phyloP scores from a whole-genome alignment of 2,113 vertebrate genomes.

The Australoheros scitulus region DNA sequence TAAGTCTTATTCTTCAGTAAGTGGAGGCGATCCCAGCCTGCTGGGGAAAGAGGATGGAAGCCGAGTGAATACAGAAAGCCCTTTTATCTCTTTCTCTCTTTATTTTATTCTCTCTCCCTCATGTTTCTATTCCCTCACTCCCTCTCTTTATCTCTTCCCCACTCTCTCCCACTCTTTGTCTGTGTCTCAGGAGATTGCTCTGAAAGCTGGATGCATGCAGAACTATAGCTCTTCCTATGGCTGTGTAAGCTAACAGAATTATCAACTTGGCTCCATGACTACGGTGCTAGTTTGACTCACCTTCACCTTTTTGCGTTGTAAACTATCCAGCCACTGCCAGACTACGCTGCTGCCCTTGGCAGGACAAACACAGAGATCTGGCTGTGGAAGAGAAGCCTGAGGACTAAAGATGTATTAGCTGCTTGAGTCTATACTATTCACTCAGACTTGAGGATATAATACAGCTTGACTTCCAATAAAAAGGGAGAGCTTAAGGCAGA shows the following conservation, averaged over 20 bases:
- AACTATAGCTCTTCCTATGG: conserved; percentile 25
- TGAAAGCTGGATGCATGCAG: conserved; percentile 42
- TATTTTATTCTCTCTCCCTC: conserved; percentile 54
- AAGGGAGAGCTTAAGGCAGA: conserved; percentile 9
- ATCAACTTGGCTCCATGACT: conserved; percentile 49
- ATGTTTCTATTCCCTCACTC: conserved; percentile 52
- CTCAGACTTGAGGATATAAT: conserved; percentile 26
- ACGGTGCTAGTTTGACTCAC: conserved; percentile 40
- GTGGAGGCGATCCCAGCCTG: conserved; percentile 54
- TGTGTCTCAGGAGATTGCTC: conserved; percentile 48
- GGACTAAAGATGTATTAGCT: conserved; percentile 45
- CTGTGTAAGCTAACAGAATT: conserved; percentile 59
- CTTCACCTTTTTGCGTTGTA: conserved; percentile 29
- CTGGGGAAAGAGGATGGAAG: conserved; percentile 48
- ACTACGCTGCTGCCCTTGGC: conserved; percentile 11
- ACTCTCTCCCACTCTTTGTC: conserved; percentile 24
- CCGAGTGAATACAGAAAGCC: conserved; percentile 61
- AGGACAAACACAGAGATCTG: conserved; percentile 27
- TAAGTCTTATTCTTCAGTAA: conserved; percentile 64
- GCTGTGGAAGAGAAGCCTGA: conserved; percentile 13
- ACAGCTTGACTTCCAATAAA: conserved; percentile 14
- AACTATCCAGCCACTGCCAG: conserved; percentile 9
- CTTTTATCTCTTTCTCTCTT: conserved; percentile 70
- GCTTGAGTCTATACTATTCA: conserved; percentile 10
- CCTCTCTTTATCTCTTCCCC: conserved; percentile 38